Evolutionary conservation across 2,797 vertebrate species (phyloP).

Genomic region (Dendrocincla fuliginosa): DNA sequence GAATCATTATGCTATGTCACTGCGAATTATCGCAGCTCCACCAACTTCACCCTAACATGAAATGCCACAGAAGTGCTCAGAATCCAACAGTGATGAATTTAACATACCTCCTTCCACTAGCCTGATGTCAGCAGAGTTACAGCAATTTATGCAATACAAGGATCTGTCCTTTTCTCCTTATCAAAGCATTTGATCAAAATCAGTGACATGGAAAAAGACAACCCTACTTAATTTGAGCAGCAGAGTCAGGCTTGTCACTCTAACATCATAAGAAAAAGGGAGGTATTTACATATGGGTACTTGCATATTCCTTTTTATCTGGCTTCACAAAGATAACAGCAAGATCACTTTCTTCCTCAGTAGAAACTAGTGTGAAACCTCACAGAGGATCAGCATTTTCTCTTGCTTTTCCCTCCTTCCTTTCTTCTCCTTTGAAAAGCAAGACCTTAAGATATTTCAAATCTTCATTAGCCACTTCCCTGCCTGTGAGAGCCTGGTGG

Average conservation of each 20-base stretch:
- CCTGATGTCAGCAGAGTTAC: slow-evolving; percentile 35
- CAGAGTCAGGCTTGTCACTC: slow-evolving; percentile 16
- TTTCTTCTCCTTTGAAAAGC: not conserved
- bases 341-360: not conserved
- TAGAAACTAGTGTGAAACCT: not conserved
- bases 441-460: not conserved
- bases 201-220: slow-evolving; percentile 51
- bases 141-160: slow-evolving; percentile 43
- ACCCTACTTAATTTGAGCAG: slow-evolving; percentile 40
- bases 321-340: slow-evolving; percentile 22
- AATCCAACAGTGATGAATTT: slow-evolving; percentile 38
- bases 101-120: slow-evolving; percentile 14
- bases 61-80: not conserved
- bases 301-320: slow-evolving; percentile 61
- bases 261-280: slow-evolving; percentile 38
- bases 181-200: slow-evolving; percentile 57
- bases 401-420: not conserved
- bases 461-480: not conserved
- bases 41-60: slow-evolving; percentile 3
- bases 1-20: not conserved
- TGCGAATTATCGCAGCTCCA: not conserved
- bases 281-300: slow-evolving; percentile 19
- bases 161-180: slow-evolving; percentile 47
- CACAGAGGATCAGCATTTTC: not conserved
- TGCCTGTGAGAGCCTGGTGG: not conserved